Conservation (phyloP, 2,797 vertebrate species). For the Emys orbicularis region DNA sequence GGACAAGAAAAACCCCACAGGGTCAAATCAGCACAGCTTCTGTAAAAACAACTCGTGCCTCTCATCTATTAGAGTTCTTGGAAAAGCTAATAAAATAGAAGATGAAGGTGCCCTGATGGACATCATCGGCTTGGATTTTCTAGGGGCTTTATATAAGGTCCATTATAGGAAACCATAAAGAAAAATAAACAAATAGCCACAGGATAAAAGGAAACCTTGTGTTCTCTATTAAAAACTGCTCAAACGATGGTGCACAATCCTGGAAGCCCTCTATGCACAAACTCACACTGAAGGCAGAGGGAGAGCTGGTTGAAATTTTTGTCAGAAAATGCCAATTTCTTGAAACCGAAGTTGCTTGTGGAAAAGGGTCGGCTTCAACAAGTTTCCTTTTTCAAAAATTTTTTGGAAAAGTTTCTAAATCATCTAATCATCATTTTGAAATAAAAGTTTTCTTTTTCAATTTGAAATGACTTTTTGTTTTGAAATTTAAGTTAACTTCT, state of each 20-base stretch:
- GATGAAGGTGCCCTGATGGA: conserved; percentile 8
- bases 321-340: neutral
- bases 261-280: neutral
- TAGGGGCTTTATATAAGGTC: neutral
- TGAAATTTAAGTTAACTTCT: neutral
- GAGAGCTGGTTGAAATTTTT: conserved; percentile 8
- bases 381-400: neutral
- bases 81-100: conserved; percentile 1
- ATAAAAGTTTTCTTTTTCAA: conserved; percentile 33
- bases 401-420: neutral
- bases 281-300: neutral
- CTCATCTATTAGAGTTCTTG: neutral
- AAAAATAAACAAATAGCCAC: conserved; percentile 6
- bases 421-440: neutral
- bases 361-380: neutral
- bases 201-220: neutral
- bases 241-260: neutral
- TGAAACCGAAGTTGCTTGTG: neutral
- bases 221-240: neutral
- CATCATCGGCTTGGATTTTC: conserved; percentile 3
- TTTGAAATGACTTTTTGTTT: neutral
- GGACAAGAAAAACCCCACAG: conserved; percentile 42
- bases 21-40: conserved; percentile 42
- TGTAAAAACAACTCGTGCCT: conserved; percentile 15
- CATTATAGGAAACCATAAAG: neutral